Conservation (phyloP, 2,113 vertebrate genomes). For the Amphilophus citrinellus region DNA sequence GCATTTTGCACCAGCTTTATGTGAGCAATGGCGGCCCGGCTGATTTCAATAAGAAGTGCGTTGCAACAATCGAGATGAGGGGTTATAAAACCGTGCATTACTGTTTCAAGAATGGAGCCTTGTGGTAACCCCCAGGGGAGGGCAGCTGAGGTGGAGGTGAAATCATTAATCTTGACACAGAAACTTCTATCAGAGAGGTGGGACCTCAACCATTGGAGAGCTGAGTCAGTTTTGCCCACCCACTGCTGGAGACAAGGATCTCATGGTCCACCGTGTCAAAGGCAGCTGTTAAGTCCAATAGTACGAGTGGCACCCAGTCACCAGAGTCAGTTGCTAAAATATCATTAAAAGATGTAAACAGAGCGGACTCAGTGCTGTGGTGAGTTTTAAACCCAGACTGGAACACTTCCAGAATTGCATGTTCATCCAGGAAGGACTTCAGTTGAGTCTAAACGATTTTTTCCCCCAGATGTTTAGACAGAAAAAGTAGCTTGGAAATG, state of each 20-base stretch:
- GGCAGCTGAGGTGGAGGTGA: neutral
- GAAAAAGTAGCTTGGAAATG: neutral
- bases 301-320: neutral
- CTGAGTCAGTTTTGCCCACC: neutral
- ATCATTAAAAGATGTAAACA: neutral
- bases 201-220: rapidly evolving
- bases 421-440: neutral
- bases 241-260: neutral
- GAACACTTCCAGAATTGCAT: neutral
- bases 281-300: neutral
- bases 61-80: neutral
- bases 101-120: neutral
- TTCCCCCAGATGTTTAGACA: rapidly evolving
- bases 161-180: neutral
- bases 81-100: too few relatives aligned
- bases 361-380: neutral
- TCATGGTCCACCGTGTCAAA: neutral
- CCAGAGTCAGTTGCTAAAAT: neutral
- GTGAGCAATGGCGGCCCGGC: neutral
- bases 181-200: neutral
- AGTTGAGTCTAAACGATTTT: rapidly evolving
- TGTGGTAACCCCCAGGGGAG: neutral
- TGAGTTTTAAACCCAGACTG: neutral
- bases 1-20: neutral
- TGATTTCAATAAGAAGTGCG: neutral